These are phyloP conservation scores for Callitettix versicolor DNA, from an alignment of 1,140 invertebrate genomes.

Conservation along the genomic window DNA sequence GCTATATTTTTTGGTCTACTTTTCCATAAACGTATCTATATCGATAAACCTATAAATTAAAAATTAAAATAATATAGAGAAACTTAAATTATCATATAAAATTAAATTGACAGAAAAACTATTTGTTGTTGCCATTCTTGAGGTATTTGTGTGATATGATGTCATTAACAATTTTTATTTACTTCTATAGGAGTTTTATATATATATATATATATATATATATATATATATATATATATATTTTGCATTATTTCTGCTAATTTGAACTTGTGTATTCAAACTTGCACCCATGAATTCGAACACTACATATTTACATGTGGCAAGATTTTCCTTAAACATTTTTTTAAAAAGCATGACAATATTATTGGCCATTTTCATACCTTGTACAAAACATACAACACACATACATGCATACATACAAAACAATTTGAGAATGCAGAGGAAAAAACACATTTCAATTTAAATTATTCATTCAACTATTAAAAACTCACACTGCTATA, in stretches of 20 bases:
- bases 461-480: too few relatives aligned
- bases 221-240: neutral
- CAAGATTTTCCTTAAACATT: slow-evolving; percentile 1
- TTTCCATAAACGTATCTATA: slow-evolving; percentile 5
- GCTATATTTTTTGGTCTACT: too few relatives aligned
- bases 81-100: neutral
- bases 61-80: neutral
- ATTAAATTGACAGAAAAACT: neutral
- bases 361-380: slow-evolving; percentile 9
- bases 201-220: neutral
- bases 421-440: neutral
- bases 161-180: neutral
- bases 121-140: neutral
- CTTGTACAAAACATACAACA: slow-evolving; percentile 17
- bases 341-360: slow-evolving; percentile 1
- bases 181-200: neutral
- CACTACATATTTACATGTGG: too few relatives aligned
- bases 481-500: too few relatives aligned
- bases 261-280: too few relatives aligned
- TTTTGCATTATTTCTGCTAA: too few relatives aligned
- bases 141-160: neutral
- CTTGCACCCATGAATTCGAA: too few relatives aligned
- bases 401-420: slow-evolving; percentile 1
- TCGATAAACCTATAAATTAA: slow-evolving; percentile 1
- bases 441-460: neutral